These are phyloP conservation scores for Linurgus olivaceus DNA, from an alignment of 2,797 vertebrate species.

Conservation along the genomic window DNA sequence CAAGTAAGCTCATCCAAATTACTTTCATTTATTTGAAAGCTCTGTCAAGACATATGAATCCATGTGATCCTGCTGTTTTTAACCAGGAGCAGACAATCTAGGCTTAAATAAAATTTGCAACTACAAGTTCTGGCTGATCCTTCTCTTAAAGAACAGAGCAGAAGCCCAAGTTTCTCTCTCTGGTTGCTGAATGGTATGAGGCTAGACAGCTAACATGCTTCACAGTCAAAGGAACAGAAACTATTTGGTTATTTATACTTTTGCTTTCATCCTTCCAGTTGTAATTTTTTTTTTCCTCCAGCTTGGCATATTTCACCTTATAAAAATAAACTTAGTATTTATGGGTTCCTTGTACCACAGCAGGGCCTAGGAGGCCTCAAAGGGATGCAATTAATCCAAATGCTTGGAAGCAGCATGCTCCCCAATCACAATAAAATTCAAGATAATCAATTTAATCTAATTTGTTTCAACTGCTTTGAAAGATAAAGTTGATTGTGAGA, in stretches of 20 bases:
- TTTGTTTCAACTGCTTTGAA: slow-evolving; percentile 53
- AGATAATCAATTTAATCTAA: slow-evolving; percentile 44
- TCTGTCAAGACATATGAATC: neutral
- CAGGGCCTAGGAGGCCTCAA: slow-evolving; percentile 48
- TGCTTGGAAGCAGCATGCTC: slow-evolving; percentile 47
- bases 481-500: slow-evolving; percentile 35
- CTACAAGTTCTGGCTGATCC: neutral
- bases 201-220: neutral
- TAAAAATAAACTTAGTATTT: slow-evolving; percentile 52
- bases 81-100: neutral
- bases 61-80: neutral
- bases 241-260: neutral
- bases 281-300: neutral
- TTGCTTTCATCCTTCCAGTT: neutral
- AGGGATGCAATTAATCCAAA: slow-evolving; percentile 53
- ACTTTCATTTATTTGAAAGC: neutral
- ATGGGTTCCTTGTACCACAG: slow-evolving; percentile 26
- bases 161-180: neutral
- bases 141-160: neutral
- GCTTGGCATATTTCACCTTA: neutral
- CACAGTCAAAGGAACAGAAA: neutral
- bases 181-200: neutral
- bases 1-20: neutral
- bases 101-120: neutral
- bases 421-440: slow-evolving; percentile 23